Evolutionary conservation across 2,888 invertebrate species (phyloP).

Genomic region (Hartigia nigra): DNA sequence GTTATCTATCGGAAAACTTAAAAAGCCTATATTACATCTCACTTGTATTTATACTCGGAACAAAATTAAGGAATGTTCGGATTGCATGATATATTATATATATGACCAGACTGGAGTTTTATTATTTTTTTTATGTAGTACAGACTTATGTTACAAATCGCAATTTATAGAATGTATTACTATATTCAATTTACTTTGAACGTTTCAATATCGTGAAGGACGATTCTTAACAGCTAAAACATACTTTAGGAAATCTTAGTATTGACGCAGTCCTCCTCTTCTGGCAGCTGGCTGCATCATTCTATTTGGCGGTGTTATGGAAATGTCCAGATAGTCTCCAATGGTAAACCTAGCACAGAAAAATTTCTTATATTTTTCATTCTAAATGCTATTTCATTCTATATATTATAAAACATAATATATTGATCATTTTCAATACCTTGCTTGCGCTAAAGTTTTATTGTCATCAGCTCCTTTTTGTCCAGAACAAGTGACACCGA

Average conservation of each 20-base stretch:
- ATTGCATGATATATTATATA: neutral
- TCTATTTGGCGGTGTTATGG: slow-evolving; percentile 87
- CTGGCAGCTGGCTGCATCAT: slow-evolving; percentile 76
- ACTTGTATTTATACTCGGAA: neutral
- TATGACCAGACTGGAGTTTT: neutral
- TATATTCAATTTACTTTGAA: neutral
- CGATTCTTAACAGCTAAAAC: neutral
- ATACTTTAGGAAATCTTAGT: slow-evolving; percentile 38
- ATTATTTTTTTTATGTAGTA: neutral
- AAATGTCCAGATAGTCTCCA: slow-evolving; percentile 97
- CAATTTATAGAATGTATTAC: neutral
- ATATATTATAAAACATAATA: neutral
- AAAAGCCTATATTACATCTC: neutral
- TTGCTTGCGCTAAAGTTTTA: slow-evolving; percentile 86
- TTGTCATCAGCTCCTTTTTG: slow-evolving; percentile 94
- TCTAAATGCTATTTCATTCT: neutral
- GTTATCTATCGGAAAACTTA: neutral
- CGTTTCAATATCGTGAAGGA: neutral
- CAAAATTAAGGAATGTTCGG: neutral
- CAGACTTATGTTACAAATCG: neutral
- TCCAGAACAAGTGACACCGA: slow-evolving; percentile 93
- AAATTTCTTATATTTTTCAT: neutral
- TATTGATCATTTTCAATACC: slow-evolving; percentile 45
- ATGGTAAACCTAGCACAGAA: slow-evolving; percentile 79
- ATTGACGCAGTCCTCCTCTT: slow-evolving; percentile 72